These are phyloP conservation scores for Xyrichtys novacula DNA, from an alignment of 2,797 vertebrate species.

Conservation along the genomic window DNA sequence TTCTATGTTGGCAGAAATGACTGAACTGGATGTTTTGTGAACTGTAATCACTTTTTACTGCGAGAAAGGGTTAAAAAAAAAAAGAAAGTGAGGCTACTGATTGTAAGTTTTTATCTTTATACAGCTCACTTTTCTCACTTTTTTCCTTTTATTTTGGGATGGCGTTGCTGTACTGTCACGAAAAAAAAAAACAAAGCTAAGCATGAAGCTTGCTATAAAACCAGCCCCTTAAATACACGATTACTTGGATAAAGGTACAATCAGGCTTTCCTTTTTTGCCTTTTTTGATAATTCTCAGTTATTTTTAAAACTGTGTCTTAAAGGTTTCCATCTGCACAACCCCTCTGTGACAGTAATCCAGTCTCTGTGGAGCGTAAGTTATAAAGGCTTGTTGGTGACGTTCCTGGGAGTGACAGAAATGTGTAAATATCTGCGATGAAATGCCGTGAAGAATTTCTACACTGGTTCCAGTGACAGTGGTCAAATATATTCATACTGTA, in stretches of 20 bases:
- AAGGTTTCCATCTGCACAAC: conserved; percentile 76
- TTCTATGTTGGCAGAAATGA: conserved; percentile 19
- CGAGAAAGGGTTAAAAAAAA: conserved; percentile 7
- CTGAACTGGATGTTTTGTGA: conserved; percentile 38
- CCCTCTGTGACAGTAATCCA: conserved; percentile 75
- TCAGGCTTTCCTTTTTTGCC: conserved; percentile 44
- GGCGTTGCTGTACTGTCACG: conserved; percentile 29
- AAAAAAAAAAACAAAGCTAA: conserved; percentile 4
- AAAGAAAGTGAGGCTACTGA: conserved; percentile 41
- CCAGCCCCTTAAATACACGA: conserved; percentile 35
- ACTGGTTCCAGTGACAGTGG: conserved; percentile 51
- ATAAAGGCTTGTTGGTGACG: conserved; percentile 60
- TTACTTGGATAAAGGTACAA: conserved; percentile 42
- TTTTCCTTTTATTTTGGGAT: conserved; percentile 40
- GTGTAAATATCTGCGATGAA: conserved; percentile 76
- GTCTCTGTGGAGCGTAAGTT: conserved; percentile 65
- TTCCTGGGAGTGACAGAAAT: conserved; percentile 68
- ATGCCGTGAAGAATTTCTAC: conserved; percentile 75
- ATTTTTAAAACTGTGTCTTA: conserved; percentile 53
- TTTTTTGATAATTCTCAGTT: conserved; percentile 26
- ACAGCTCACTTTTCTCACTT: conserved; percentile 44
- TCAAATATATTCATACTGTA: conserved; percentile 28
- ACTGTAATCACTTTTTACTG: conserved; percentile 45
- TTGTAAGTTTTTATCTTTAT: conserved; percentile 69
- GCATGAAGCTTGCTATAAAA: conserved; percentile 38